Conservation (phyloP, 2,888 invertebrate genomes). For the Apodemia hepburni region DNA sequence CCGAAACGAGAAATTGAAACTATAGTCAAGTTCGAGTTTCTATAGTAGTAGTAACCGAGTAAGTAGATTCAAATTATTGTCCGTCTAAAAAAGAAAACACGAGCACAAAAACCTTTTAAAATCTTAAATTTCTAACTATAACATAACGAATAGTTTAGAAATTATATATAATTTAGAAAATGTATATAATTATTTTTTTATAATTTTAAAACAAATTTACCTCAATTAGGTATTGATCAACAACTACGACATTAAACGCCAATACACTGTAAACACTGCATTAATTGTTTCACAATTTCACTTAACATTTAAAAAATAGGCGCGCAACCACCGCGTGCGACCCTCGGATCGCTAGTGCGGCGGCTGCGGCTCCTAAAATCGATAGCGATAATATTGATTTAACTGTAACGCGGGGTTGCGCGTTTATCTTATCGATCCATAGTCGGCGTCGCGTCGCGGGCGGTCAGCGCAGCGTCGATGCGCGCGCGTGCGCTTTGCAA, state of each 20-base stretch:
- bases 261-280: conserved; percentile 18
- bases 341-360: conserved; percentile 71
- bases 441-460: conserved; percentile 54
- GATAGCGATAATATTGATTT: conserved; percentile 88
- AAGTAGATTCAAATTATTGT: too few species aligned
- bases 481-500: conserved; percentile 37
- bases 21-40: too few species aligned
- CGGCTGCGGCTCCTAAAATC: conserved; percentile 85
- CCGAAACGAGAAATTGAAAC: too few species aligned
- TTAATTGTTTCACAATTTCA: conserved; percentile 20
- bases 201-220: conserved; percentile 26
- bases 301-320: conserved; percentile 37
- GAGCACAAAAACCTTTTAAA: too few species aligned
- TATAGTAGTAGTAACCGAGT: too few species aligned
- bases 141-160: too few species aligned
- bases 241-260: neutral
- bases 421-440: conserved; percentile 88
- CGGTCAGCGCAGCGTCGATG: conserved; percentile 33
- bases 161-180: too few species aligned
- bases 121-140: too few species aligned
- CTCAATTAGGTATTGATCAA: conserved; percentile 27
- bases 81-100: too few species aligned
- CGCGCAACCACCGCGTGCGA: conserved; percentile 78
- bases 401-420: conserved; percentile 84
- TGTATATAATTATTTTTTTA: neutral